Conservation (phyloP, 2,888 invertebrate species). For the Augiades crinisus region DNA sequence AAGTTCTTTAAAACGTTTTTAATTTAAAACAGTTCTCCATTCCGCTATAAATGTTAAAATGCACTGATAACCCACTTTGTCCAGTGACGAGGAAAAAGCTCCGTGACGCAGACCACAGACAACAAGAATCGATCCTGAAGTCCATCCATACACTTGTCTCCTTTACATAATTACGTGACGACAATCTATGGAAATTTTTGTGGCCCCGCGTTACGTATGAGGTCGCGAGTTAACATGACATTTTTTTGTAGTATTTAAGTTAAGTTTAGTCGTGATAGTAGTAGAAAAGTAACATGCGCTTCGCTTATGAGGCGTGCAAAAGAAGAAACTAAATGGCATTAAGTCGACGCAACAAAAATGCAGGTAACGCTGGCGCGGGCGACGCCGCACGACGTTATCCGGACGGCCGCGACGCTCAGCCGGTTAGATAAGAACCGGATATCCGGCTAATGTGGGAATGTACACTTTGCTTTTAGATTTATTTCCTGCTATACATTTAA, state of each 20-base stretch:
- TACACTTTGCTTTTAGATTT: neutral
- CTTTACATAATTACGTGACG: neutral
- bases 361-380: conserved; percentile 4
- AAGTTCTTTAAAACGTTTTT: neutral
- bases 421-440: conserved; percentile 4
- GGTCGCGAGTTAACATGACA: too few relatives aligned
- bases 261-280: too few relatives aligned
- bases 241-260: too few relatives aligned
- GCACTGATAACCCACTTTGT: neutral
- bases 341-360: neutral
- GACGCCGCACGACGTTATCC: conserved; percentile 9
- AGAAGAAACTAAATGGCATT: too few relatives aligned
- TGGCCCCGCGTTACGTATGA: too few relatives aligned
- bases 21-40: neutral
- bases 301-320: too few relatives aligned
- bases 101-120: neutral
- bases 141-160: neutral
- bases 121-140: neutral
- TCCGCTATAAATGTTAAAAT: neutral
- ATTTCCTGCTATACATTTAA: neutral
- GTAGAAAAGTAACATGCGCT: too few relatives aligned
- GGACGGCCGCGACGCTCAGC: conserved; percentile 7
- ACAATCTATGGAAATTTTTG: conserved; percentile 1
- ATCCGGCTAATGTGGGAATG: conserved; percentile 2
- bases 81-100: neutral